Percentiles rank a stretch among this genome's conserved stretches.
phyloP scores from a whole-genome alignment of 2,888 invertebrate genomes.

The Caenorhabditis imperialis region DNA sequence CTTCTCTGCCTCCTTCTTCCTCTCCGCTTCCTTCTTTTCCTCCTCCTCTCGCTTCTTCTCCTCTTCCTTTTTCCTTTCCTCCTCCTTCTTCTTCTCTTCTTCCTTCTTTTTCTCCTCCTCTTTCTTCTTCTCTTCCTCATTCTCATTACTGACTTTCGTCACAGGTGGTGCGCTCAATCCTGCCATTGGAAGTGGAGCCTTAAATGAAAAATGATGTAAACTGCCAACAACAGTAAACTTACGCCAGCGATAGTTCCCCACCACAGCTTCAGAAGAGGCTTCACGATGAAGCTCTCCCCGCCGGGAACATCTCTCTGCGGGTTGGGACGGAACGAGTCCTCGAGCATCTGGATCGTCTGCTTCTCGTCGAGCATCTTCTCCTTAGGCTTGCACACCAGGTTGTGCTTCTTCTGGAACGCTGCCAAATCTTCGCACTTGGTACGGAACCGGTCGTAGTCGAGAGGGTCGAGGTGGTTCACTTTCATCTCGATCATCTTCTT shows the following conservation, averaged over 20 bases:
- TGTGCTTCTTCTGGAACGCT: conserved; percentile 30
- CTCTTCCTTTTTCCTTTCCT: conserved; percentile 18
- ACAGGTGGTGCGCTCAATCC: background rate
- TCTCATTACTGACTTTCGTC: background rate
- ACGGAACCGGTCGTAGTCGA: conserved; percentile 44
- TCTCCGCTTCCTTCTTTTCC: conserved; percentile 11
- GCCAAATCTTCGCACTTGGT: conserved; percentile 11
- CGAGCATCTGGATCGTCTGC: conserved; percentile 13
- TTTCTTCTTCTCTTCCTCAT: conserved; percentile 5
- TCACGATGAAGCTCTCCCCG: conserved; percentile 15
- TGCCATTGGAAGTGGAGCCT: background rate
- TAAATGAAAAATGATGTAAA: too few species aligned
- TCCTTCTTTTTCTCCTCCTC: conserved; percentile 8
- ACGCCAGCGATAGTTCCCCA: conserved; percentile 18
- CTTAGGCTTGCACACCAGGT: background rate
- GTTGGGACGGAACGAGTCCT: conserved; percentile 28
- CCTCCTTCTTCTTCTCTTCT: conserved; percentile 2
- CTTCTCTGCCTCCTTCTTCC: conserved; percentile 10
- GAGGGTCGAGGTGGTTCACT: conserved; percentile 46
- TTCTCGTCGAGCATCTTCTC: conserved; percentile 32
- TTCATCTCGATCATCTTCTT: conserved; percentile 22
- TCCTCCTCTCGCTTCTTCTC: conserved; percentile 12
- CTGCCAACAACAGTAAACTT: background rate
- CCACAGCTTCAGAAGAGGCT: conserved; percentile 8
- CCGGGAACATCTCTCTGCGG: conserved; percentile 32